A percentile compares a stretch with the other conserved stretches of the same genome.
phyloP scores from a whole-genome alignment of 2,113 vertebrate species.

The Dasyurus viverrinus region DNA sequence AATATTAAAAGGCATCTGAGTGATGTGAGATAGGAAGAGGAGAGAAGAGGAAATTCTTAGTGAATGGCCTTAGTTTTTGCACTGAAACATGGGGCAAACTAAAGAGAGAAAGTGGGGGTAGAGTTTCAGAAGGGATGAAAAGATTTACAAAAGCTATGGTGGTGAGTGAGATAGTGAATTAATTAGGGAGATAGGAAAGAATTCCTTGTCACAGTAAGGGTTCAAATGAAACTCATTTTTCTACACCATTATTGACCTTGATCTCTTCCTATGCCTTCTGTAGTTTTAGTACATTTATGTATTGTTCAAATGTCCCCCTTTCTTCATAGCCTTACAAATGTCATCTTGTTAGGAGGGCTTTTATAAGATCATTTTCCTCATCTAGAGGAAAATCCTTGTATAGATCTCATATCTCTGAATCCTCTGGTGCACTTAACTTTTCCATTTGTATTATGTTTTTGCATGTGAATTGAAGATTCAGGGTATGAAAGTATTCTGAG shows the following conservation, averaged over 20 bases:
- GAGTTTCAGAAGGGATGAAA: neutral
- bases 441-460: neutral
- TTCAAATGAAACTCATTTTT: too few relatives aligned
- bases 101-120: too few relatives aligned
- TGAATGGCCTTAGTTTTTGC: neutral
- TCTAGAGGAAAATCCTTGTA: too few relatives aligned
- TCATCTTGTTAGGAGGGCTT: neutral
- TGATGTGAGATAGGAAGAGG: neutral
- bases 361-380: neutral
- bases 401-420: too few relatives aligned
- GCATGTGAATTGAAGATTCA: neutral
- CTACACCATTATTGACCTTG: neutral
- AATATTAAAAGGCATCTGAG: neutral
- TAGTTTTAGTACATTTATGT: neutral
- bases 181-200: too few relatives aligned
- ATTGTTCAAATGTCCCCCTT: neutral
- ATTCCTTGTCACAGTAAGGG: too few relatives aligned
- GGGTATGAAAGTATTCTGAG: neutral
- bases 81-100: neutral
- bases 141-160: neutral
- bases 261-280: neutral
- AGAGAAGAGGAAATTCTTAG: neutral
- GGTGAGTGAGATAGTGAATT: too few relatives aligned
- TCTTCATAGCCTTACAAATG: neutral
- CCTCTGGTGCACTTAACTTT: neutral